phyloP scores from a whole-genome alignment of 1,140 invertebrate genomes.

The Drosophila miranda region DNA sequence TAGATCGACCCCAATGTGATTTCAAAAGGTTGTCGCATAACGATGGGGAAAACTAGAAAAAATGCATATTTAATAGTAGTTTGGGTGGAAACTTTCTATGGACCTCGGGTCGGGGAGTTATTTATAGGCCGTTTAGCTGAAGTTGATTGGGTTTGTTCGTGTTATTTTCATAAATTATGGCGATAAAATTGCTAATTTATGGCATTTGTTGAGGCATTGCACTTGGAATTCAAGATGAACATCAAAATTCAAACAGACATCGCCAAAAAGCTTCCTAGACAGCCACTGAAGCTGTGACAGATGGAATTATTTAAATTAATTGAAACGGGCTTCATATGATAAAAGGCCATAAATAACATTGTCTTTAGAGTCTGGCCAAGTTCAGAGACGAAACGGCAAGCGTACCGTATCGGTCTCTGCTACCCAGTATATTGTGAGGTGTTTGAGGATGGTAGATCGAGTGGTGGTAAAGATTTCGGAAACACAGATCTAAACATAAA shows the following conservation, averaged over 20 bases:
- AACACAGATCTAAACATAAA: too few species aligned
- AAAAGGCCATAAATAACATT: constrained; percentile 51
- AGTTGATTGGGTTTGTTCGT: neutral
- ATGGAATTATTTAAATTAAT: constrained; percentile 56
- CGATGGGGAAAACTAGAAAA: neutral
- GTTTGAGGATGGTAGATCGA: neutral
- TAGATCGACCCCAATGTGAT: constrained; percentile 2
- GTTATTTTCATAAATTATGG: neutral
- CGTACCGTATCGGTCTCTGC: neutral
- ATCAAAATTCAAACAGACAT: constrained; percentile 28
- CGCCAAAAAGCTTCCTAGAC: constrained; percentile 53
- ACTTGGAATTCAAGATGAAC: constrained; percentile 38
- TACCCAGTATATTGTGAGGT: constrained; percentile 8
- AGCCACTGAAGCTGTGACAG: constrained; percentile 39
- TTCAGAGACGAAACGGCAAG: constrained; percentile 30
- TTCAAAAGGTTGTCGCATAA: constrained; percentile 8
- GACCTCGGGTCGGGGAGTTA: neutral
- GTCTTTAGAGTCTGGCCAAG: constrained; percentile 47
- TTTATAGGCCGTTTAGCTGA: neutral
- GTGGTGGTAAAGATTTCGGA: too few species aligned
- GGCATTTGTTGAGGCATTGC: constrained; percentile 25
- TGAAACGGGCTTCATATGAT: constrained; percentile 37
- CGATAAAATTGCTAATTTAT: constrained; percentile 40
- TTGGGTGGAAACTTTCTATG: constrained; percentile 33
- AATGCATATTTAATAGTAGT: constrained; percentile 9